These are phyloP conservation scores for Agelastica alni DNA, from an alignment of 2,888 invertebrate genomes.

Conservation along the genomic window DNA sequence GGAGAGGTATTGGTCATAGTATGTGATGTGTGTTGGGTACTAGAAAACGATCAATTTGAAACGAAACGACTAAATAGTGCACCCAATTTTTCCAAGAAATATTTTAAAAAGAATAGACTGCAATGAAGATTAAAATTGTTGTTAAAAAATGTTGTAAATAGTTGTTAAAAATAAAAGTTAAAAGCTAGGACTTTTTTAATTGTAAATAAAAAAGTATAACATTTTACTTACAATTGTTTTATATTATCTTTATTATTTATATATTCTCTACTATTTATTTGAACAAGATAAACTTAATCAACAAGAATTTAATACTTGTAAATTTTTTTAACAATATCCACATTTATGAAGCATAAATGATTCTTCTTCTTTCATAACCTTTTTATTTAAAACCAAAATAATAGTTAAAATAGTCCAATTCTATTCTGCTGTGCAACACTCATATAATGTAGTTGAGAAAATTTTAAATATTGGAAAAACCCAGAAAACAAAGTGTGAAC, in stretches of 20 bases:
- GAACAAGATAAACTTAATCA: too few species aligned
- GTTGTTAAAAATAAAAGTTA: too few species aligned
- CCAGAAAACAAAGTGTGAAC: not conserved
- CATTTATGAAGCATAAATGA: not conserved
- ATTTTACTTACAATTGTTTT: too few species aligned
- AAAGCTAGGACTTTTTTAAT: too few species aligned
- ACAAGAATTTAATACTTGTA: not conserved
- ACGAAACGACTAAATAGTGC: constrained; percentile 6
- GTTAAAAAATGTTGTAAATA: not conserved
- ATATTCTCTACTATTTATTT: too few species aligned
- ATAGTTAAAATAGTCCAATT: not conserved
- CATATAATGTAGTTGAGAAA: not conserved
- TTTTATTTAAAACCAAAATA: not conserved
- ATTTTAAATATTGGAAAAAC: not conserved
- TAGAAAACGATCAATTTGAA: constrained; percentile 13
- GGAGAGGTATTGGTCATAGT: constrained; percentile 15
- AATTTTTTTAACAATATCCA: not conserved
- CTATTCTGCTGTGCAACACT: not conserved
- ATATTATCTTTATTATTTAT: too few species aligned
- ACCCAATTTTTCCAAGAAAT: constrained; percentile 14
- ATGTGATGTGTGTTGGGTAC: constrained; percentile 11
- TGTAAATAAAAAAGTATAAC: too few species aligned
- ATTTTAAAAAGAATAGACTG: constrained; percentile 1
- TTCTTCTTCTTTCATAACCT: too few species aligned
- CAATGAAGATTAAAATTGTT: constrained; percentile 1